Base-by-base conservation (phyloP, 2,888 invertebrate genomes). In the Limnephilus lunatus region DNA sequence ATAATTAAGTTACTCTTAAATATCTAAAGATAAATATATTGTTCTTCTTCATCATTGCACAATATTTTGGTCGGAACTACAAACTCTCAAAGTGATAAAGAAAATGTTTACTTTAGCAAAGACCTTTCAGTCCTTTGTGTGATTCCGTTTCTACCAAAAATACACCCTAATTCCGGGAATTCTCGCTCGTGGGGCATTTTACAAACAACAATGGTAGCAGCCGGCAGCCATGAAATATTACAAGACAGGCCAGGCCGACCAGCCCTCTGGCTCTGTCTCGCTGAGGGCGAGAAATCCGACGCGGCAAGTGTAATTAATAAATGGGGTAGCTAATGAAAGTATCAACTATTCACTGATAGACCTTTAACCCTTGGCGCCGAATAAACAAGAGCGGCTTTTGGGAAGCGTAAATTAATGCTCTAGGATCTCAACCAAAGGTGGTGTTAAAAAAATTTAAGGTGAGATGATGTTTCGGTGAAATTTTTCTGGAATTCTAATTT, bases 261-360 rank as follows among this genome's bases (percentile, higher is more conserved):
- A 53, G 31, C 87, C 53, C 48, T 68, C 68, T 25, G 14, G 14
- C 44, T 35, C 30, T 25, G 14, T 30, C 44, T 35, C 30, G 32
- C n/a, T 14, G n/a, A 85, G 85, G 87, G 68, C 4, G 87, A 53
- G 87, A 39, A 87, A 53, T 32, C 53, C 19, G 11, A 53, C 87
- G 68, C 87, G 68, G 53, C 68, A 87, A 87, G 53, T 31, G 87
- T 68, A 87, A 87, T 68, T 87, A 87, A 87, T 53, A 31, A 30
- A 31, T 31, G 19, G 87, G 68, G 87, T 53, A n/a, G 68, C 14
- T 53, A 87, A 87, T 31, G 87, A 68, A 87, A 68, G 53, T 35
- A 87, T 87, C 68, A 68, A 87, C 48, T 32, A 87, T 87, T 87
- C 87, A 68, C 68, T 19, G 5, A 30, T 15, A 35, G 30, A 87